Base-by-base conservation (phyloP, 2,113 vertebrate genomes). In the Motacilla tschutschensis region DNA sequence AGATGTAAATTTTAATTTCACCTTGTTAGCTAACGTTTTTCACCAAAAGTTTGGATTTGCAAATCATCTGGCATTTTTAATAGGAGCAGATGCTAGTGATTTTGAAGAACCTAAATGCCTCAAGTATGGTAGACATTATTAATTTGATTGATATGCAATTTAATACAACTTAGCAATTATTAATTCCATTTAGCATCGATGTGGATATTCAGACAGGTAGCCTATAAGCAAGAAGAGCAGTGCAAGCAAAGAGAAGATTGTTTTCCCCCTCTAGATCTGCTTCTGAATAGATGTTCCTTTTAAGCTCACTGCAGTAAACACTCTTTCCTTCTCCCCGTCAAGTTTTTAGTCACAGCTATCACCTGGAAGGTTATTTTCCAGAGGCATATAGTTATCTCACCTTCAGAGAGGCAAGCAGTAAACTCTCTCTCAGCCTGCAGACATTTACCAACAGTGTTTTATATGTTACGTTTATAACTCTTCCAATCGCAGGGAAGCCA, bases 1-100 rank as follows among this genome's bases (percentile, higher is more conserved):
- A 96, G 96, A 96, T 94, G 96, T 97, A 96, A 96, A 97, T 97
- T 97, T 96, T 96, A 96, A 96, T 97, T 97, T 94, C 93, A 97
- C 95, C 96, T 97, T 96, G 95, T 97, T 97, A 97, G 95, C 93
- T 95, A 94, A 92, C 3, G 36, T 95, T 96, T 97, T 96, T 91
- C 90, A 94, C 95, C 93, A 95, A 97, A 95, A 97, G 92, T 97
- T 96, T 89, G 91, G 91, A 87, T 96, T 93, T 92, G 88, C 90
- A 95, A 94, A 95, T 97, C 95, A 95, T 96, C 95, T 97, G 97
- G 97, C 95, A 95, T 93, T 96, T 97, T 97, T 96, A 97, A 96
- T 93, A 93, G 90, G 79, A 95, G 90, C 97, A 97, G 96, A 97
- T 97, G 96, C 87, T 94, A 59, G 79, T 88, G 94, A 93, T 93